Evolutionary conservation across 2,888 invertebrate genomes (phyloP).

Genomic region (Asteroscopus sphinx): DNA sequence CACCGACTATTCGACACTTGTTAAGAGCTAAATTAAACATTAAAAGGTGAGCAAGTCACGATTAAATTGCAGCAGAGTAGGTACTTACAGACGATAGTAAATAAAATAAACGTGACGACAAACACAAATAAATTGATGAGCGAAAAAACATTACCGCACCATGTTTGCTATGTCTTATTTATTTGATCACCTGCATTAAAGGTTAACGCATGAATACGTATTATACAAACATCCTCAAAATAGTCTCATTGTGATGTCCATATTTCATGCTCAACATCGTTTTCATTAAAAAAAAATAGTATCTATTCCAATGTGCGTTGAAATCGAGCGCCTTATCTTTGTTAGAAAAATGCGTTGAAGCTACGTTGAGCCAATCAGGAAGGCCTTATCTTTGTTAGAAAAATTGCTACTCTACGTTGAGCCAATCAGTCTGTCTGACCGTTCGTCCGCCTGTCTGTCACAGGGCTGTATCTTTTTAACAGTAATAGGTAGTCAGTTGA

Average conservation of each 20-base stretch:
- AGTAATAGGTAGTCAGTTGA: no score
- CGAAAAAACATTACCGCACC: conserved; percentile 23
- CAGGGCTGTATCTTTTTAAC: no score
- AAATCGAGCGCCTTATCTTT: no score
- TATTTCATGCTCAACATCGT: conserved; percentile 6
- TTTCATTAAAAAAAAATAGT: no score
- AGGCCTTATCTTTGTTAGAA: no score
- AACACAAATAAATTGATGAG: conserved; percentile 14
- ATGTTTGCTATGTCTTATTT: conserved; percentile 26
- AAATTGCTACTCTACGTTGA: no score
- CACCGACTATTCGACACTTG: neutral
- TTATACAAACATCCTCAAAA: conserved; percentile 5
- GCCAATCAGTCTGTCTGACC: no score
- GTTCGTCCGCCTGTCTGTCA: no score
- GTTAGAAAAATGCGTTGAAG: no score
- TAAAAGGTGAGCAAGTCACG: neutral
- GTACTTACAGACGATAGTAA: neutral
- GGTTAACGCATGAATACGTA: conserved; percentile 6
- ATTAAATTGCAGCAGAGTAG: conserved; percentile 1
- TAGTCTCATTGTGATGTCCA: neutral
- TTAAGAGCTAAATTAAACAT: neutral
- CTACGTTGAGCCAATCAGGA: no score
- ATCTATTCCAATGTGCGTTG: no score
- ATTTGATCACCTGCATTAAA: conserved; percentile 42
- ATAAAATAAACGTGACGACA: conserved; percentile 13